Conservation (phyloP, 2,888 invertebrate genomes). For the Heteropelma amictum region DNA sequence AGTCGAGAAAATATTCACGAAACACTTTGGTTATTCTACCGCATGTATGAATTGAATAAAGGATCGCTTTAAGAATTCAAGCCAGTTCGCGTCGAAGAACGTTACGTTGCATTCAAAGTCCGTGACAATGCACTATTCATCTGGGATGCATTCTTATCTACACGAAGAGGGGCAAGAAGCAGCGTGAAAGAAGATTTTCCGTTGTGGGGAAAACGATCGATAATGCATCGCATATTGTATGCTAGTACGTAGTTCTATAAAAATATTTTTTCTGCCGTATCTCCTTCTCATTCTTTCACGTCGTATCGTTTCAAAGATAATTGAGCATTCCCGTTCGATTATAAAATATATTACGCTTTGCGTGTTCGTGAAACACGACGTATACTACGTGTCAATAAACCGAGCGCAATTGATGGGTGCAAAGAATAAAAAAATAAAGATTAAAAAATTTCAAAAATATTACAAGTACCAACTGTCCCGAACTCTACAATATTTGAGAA, state of each 20-base stretch:
- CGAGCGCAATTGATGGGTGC: neutral
- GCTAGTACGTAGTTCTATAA: too few relatives aligned
- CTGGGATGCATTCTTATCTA: too few relatives aligned
- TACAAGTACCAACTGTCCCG: neutral
- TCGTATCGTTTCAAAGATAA: neutral
- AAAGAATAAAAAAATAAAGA: neutral
- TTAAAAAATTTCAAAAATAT: too few relatives aligned
- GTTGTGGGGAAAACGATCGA: too few relatives aligned
- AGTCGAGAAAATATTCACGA: too few relatives aligned
- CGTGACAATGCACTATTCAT: conserved; percentile 17
- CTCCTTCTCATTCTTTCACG: neutral
- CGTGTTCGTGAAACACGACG: conserved; percentile 14
- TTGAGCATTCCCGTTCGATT: neutral
- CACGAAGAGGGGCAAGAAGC: too few relatives aligned
- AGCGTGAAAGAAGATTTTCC: too few relatives aligned
- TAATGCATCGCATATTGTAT: too few relatives aligned
- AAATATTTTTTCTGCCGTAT: neutral
- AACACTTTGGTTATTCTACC: too few relatives aligned
- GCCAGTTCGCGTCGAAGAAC: neutral
- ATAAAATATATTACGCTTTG: neutral
- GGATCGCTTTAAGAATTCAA: neutral
- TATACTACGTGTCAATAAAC: neutral
- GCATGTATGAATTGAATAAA: too few relatives aligned
- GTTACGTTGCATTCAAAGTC: neutral
- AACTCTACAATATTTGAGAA: conserved; percentile 2